Evolutionary conservation across 2,888 invertebrate species (phyloP), one percentile per base, ranked within the genome.

Genomic region (Hyppa rectilinea): DNA sequence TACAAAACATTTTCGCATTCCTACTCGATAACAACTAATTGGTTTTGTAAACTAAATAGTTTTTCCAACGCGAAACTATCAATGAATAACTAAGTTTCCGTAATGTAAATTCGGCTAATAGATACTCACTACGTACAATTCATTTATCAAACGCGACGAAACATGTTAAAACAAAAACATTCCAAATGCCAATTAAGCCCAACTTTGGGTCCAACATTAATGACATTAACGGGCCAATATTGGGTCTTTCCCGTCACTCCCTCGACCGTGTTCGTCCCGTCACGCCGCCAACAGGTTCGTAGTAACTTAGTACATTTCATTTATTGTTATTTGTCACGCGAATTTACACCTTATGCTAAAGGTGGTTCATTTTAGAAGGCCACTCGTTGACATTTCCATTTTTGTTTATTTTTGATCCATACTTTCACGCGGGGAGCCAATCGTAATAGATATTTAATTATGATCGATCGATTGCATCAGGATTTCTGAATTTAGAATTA

Each of bases 231-330:
- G 71, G 75, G 68, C 85, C 78, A 83, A 85, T 78, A 73, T 88
- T 90, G 88, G 90, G 86, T 85, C 85, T 87, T 87, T 89, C 88
- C 84, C 88, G 90, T 91, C 92, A 92, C 93, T 92, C 89, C 91
- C 87, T 84, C 88, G 86, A 79, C 87, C 88, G 92, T 88, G 88
- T 87, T 88, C 91, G 92, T 87, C 87, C 89, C 89, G 90, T 90
- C 90, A 90, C 91, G 91, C 90, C 90, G 91, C 88, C 85, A 88
- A 88, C 86, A 90, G 91, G 92, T 92, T 89, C 85, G 92, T 92
- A 81, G 73, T 78, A 55, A 47, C 71, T 63, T 63, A 43, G 38
- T 71, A 71, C 45, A 81, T 82, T 85, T 75, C 79, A 81, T 85
- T 84, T 83, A 80, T 78, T 73, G 65, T 71, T 74, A 47, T 53